Conservation (phyloP, 2,797 vertebrate genomes). For the Acanthornis magna region DNA sequence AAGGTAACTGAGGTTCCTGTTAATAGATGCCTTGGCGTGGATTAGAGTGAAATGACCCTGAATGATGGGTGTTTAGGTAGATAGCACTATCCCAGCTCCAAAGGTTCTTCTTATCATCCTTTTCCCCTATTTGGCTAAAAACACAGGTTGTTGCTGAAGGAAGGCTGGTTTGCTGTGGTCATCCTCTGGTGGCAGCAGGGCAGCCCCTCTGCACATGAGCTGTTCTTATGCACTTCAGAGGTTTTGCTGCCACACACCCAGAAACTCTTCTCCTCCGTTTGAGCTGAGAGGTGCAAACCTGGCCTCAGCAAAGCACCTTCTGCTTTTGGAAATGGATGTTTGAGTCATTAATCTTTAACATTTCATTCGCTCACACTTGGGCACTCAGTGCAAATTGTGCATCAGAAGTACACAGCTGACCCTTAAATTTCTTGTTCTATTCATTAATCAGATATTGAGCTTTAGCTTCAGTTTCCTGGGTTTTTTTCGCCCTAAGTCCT, state of each 20-base stretch:
- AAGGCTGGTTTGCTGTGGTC: fast-evolving
- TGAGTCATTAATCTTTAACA: not conserved
- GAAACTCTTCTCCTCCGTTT: not conserved
- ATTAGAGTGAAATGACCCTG: not conserved
- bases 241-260: not conserved
- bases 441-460: not conserved
- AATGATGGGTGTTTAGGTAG: not conserved
- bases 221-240: not conserved
- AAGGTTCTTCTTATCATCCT: not conserved
- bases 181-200: not conserved
- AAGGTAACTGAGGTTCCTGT: not conserved
- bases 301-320: not conserved
- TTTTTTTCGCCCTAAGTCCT: not conserved
- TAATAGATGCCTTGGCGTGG: not conserved
- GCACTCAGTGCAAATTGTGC: not conserved
- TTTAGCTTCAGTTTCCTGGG: not conserved
- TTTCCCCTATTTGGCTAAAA: not conserved
- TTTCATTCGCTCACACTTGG: not conserved
- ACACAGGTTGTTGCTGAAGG: not conserved
- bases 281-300: not conserved
- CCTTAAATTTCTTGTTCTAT: not conserved
- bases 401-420: not conserved
- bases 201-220: not conserved
- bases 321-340: not conserved
- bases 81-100: not conserved